Percentiles rank a stretch among this genome's conserved stretches.
These are phyloP conservation scores for Protaetia brevitarsis DNA, from an alignment of 1,140 invertebrate species.

Conservation along the genomic window DNA sequence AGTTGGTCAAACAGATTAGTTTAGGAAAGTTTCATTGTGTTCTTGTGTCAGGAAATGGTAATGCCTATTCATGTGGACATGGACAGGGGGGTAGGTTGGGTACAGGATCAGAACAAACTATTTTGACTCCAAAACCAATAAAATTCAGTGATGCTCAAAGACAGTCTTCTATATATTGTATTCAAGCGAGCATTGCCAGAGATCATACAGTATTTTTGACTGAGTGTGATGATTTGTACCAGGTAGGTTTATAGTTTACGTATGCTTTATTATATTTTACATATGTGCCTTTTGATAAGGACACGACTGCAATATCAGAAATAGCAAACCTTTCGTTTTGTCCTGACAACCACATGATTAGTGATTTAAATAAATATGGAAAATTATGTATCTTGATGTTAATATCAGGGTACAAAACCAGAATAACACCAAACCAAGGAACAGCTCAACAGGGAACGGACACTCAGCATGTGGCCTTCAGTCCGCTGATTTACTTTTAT, in stretches of 20 bases:
- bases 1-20: slow-evolving; percentile 50
- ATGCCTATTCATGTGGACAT: slow-evolving; percentile 69
- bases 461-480: no score
- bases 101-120: slow-evolving; percentile 57
- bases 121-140: slow-evolving; percentile 55
- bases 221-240: slow-evolving; percentile 47
- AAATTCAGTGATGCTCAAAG: slow-evolving; percentile 50
- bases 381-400: no score
- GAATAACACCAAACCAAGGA: no score
- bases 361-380: no score
- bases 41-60: slow-evolving; percentile 57
- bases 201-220: slow-evolving; percentile 68
- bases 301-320: no score
- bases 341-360: no score
- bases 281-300: no score
- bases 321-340: no score
- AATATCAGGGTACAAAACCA: no score
- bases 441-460: no score
- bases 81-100: slow-evolving; percentile 70
- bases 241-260: slow-evolving; percentile 45
- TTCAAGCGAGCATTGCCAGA: slow-evolving; percentile 52
- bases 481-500: no score
- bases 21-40: slow-evolving; percentile 72
- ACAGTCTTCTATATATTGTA: slow-evolving; percentile 34
- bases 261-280: neutral